Percentiles rank a stretch among this genome's conserved stretches.
phyloP scores from a whole-genome alignment of 2,797 vertebrate species.

The Diceros bicornis region DNA sequence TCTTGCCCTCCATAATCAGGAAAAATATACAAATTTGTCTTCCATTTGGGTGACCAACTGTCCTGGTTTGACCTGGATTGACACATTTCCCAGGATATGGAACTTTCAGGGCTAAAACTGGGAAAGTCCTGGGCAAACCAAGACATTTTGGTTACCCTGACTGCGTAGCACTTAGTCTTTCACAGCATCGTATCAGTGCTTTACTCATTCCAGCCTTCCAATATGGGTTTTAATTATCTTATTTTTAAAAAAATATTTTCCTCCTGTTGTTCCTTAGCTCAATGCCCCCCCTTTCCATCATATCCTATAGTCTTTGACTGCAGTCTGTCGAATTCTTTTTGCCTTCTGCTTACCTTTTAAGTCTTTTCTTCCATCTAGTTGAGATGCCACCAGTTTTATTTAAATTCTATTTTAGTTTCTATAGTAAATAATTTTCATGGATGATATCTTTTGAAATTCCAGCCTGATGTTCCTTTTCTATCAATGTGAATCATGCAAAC shows the following conservation, averaged over 20 bases:
- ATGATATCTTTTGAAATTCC: constrained; percentile 4
- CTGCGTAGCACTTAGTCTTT: neutral
- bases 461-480: neutral
- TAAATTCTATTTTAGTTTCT: neutral
- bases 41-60: neutral
- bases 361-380: neutral
- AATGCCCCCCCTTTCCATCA: neutral
- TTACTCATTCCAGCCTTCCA: neutral
- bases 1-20: neutral
- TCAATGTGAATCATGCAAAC: neutral
- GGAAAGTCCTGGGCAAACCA: neutral
- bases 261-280: neutral
- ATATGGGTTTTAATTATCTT: neutral
- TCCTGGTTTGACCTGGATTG: neutral
- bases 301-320: neutral
- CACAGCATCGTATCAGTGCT: neutral
- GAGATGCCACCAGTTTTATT: neutral
- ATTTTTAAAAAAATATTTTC: neutral
- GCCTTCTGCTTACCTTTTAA: neutral
- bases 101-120: neutral
- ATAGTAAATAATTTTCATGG: constrained; percentile 1
- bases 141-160: neutral
- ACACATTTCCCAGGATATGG: neutral
- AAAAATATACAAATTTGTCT: neutral
- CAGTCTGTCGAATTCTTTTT: neutral